Evolutionary conservation across 1,140 invertebrate genomes (phyloP), one percentile per base, ranked within the genome.

Genomic region (Patella vulgata): DNA sequence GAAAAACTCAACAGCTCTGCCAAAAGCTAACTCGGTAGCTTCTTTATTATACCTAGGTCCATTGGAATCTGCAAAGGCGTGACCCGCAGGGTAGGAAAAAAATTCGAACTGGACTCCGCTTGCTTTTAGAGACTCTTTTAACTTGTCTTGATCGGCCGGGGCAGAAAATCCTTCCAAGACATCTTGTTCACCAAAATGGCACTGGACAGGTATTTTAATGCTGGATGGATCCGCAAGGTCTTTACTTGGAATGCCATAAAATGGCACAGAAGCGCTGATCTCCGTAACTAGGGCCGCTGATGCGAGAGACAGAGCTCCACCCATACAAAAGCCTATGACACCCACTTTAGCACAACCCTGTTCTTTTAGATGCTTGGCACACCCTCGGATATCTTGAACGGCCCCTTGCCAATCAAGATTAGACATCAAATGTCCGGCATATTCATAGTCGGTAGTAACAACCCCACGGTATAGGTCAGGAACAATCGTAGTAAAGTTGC

Each of bases 401-500:
- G 81, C 81, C 9, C 79, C 81, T 9, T 48, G 39, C 79, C 79
- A 82, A 56, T 82, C 79, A 23, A 82, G 64, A 44, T 75, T 61
- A 39, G 43, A 62, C 75, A 81, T 80, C 30, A 71, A 63, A 57
- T 82, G 81, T 6, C 74, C 74, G 19, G 81, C 81, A 17, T 62
- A 51, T 46, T 82, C 81, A 27, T 68, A 62, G 52, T 81, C 77
- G 12, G 30, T 75, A 0, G 81, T 73, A n/a, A n/a, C 52, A 56
- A 79, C 75, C 0, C 80, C 80, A 46, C 80, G 58, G 59, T 82
- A 82, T 17, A 82, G 73, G 57, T 82, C 80, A 17, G 79, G 79
- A 12, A 77, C 73, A 2, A 82, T 57, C 17, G 78, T 74, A 3
- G 75, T 60, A 59, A 76, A 75, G 12, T 68, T 59, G 9, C 69